Percentiles rank a stretch among this genome's conserved stretches.
Evolutionary conservation across 2,113 vertebrate species (phyloP).

Genomic region (Notarius lentiginosus): DNA sequence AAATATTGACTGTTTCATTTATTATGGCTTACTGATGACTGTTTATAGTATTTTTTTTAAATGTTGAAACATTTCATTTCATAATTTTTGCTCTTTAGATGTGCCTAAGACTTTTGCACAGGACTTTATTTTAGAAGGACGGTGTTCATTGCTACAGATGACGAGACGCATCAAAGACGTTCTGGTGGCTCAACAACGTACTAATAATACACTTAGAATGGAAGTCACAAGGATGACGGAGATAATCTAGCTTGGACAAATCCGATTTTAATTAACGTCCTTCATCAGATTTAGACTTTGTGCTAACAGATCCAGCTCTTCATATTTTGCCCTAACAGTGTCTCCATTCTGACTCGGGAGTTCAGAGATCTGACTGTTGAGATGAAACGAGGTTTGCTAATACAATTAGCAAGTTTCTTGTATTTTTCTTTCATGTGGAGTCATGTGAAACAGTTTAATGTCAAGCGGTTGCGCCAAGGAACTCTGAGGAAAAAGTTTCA

Average conservation of each 20-base stretch:
- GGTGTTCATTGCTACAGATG: background rate
- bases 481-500: conserved; percentile 4
- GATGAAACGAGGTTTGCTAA: conserved; percentile 20
- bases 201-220: no score
- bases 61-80: no score
- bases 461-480: background rate
- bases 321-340: background rate
- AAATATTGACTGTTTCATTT: no score
- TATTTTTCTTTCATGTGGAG: background rate
- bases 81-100: no score
- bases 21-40: no score
- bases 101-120: no score
- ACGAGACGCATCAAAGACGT: background rate
- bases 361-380: conserved; percentile 2
- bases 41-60: no score
- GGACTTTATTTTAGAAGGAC: no score
- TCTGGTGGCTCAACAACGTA: background rate
- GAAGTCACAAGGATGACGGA: background rate
- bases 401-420: background rate
- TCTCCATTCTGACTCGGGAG: background rate
- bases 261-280: conserved; percentile 15
- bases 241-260: background rate
- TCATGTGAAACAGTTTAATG: conserved; percentile 16
- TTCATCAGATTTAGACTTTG: background rate
- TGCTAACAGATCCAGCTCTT: background rate